Percentiles rank a stretch among this genome's conserved stretches.
phyloP scores from a whole-genome alignment of 30 jellyfish, hydroid and myxozoan genomes.

The Chrysaora quinquecirrha region DNA sequence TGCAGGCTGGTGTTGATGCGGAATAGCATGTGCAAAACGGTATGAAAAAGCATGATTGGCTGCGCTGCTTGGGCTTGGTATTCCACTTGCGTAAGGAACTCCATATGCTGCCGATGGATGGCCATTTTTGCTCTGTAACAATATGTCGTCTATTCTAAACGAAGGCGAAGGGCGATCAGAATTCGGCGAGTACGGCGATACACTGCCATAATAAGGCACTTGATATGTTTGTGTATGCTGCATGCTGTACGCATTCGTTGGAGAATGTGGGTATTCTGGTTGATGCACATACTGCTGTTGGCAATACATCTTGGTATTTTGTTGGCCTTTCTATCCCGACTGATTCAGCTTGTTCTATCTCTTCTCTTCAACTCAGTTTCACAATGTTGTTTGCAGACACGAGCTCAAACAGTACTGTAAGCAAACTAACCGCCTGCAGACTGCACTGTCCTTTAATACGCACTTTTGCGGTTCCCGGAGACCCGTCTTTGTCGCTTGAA shows the following conservation, averaged over 20 bases:
- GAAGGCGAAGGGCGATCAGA: conserved; percentile 85
- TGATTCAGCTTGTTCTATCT: too few species aligned
- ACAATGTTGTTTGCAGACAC: background rate
- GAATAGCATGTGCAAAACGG: conserved; percentile 58
- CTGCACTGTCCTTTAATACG: conserved; percentile 45
- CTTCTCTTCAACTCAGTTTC: too few species aligned
- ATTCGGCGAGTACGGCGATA: conserved; percentile 61
- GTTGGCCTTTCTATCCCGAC: background rate
- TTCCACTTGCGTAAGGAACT: conserved; percentile 46
- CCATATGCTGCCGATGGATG: conserved; percentile 44
- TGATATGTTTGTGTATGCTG: conserved; percentile 29
- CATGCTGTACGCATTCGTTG: conserved; percentile 38
- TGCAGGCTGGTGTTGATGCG: conserved; percentile 70
- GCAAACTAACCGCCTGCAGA: conserved; percentile 38
- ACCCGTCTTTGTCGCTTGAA: conserved; percentile 79
- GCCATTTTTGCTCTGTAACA: conserved; percentile 74
- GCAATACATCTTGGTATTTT: conserved; percentile 51
- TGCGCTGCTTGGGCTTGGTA: conserved; percentile 27
- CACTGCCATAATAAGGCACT: conserved; percentile 47
- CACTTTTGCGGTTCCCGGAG: conserved; percentile 55
- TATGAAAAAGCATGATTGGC: conserved; percentile 47
- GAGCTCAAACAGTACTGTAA: background rate
- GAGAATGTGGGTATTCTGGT: conserved; percentile 61
- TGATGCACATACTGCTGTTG: conserved; percentile 73
- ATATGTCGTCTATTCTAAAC: conserved; percentile 77